Evolutionary conservation across 2,113 vertebrate genomes (phyloP).

Genomic region (Crypturellus undulatus): DNA sequence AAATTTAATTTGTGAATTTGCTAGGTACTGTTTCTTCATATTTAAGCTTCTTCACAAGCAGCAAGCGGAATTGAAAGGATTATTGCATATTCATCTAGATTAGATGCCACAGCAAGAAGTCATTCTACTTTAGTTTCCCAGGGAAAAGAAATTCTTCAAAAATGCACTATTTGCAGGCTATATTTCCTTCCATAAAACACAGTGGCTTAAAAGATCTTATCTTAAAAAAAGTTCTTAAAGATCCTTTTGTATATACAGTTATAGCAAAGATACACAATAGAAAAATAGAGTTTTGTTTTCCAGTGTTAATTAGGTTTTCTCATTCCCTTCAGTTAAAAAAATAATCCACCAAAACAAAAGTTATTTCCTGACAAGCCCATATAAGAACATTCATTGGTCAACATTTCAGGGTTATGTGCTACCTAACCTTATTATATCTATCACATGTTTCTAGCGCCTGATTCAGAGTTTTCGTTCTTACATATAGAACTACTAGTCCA

Average conservation of each 20-base stretch:
- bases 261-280: neutral
- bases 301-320: neutral
- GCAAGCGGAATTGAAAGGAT: neutral
- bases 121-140: neutral
- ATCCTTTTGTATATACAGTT: neutral
- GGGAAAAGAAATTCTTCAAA: neutral
- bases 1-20: neutral
- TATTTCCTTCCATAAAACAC: neutral
- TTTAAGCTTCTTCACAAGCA: neutral
- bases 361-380: neutral
- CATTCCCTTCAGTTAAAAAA: neutral
- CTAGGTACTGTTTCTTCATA: neutral
- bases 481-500: neutral
- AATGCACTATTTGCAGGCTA: neutral
- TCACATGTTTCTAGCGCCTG: neutral
- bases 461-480: neutral
- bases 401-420: neutral
- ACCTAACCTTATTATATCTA: accelerated
- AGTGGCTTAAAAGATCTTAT: neutral
- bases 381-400: neutral
- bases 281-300: neutral
- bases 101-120: neutral
- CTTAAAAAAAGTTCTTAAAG: neutral
- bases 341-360: neutral
- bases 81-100: neutral